A percentile compares a stretch with the other conserved stretches of the same genome.
phyloP scores from a whole-genome alignment of 1,140 invertebrate genomes.

The Lepidurus arcticus region DNA sequence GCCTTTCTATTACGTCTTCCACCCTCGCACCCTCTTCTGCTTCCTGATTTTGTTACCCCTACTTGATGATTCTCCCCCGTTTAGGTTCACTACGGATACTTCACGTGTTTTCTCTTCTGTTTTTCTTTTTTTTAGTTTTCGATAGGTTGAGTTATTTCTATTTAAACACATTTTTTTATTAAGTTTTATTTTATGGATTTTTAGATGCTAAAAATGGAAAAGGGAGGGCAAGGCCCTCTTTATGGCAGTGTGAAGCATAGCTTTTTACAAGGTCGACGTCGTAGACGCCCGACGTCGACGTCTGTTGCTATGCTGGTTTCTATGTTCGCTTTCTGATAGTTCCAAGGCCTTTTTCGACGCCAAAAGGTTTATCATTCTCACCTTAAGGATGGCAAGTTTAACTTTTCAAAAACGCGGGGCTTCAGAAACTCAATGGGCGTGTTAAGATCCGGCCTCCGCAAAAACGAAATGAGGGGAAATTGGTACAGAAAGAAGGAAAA shows the following conservation, averaged over 20 bases:
- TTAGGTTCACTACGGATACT: too few relatives aligned
- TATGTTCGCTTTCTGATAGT: neutral
- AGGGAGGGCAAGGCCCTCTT: neutral
- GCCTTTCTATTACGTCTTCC: neutral
- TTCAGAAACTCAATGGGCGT: too few relatives aligned
- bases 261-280: conserved; percentile 11
- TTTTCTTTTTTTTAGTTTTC: too few relatives aligned
- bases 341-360: neutral
- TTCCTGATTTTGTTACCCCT: neutral
- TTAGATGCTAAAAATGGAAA: neutral
- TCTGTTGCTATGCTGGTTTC: neutral
- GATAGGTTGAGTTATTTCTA: too few relatives aligned
- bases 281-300: neutral
- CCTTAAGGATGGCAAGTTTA: neutral
- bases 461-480: too few relatives aligned
- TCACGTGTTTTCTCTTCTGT: too few relatives aligned
- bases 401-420: neutral
- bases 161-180: too few relatives aligned
- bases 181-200: neutral
- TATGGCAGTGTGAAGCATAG: too few relatives aligned
- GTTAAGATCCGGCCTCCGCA: too few relatives aligned
- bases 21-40: neutral
- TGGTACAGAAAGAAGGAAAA: too few relatives aligned
- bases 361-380: neutral
- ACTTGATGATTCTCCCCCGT: too few relatives aligned